Evolutionary conservation across 2,888 invertebrate species (phyloP), one percentile per base, ranked within the genome.

Genomic region (Mesoligia furuncula): DNA sequence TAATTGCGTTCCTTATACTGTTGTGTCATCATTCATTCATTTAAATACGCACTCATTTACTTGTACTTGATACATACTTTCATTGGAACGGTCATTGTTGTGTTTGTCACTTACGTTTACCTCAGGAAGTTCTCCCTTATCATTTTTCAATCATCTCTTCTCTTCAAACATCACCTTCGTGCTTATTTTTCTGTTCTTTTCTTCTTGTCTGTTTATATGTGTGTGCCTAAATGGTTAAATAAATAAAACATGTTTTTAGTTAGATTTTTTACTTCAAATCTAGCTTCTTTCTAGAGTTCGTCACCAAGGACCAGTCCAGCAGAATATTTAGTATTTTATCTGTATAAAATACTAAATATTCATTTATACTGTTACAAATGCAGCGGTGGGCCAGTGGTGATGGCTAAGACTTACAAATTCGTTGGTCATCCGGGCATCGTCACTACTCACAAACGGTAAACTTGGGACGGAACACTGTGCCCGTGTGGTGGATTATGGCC

Each of bases 61-160:
- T 68, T 66, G 83, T 79, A 45, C 79, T 75, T 54, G n/a, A 86
- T 84, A 73, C 83, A 83, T 86, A 75, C 61, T 86, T 75, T 73
- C 75, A 42, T 85, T 57, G 42, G 42, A 61, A 45, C 73, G 51
- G 54, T 57, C 11, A 57, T 48, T 51, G 71, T 70, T 65, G 36
- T 75, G 13, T 70, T 67, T 54, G 9, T 11, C 11, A 62, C 83
- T 51, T 67, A 36, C 13, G 1, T 73, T 73, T 48, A 27, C 31
- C 20, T 57, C 0, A n/a, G 83, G 73, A 20, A 54, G 24, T 75
- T 31, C 74, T 51, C 15, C 3, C 54, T 7, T 54, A 11, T 17
- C 7, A 31, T 27, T 15, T 27, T 59, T 59, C 27, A 59, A 59
- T 59, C 6, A 27, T 59, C 27, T 17, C 3, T 57, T 57, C 54